These are phyloP conservation scores for Sebastes alutus DNA, from an alignment of 2,797 vertebrate species.

Conservation along the genomic window DNA sequence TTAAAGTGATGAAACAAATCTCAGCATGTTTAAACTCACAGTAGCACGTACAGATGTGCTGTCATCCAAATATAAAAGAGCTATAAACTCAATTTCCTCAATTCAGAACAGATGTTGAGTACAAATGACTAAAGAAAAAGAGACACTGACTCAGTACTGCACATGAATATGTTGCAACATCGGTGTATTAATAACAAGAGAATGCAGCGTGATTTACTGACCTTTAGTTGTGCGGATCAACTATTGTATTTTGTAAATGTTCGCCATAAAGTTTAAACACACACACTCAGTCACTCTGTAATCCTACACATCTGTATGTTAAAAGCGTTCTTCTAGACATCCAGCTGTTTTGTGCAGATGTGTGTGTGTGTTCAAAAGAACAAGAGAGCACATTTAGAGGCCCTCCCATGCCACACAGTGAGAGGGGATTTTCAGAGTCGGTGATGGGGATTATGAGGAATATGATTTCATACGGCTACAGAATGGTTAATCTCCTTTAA, in stretches of 20 bases:
- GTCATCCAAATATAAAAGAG: not conserved
- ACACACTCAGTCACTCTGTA: not conserved
- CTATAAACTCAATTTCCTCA: not conserved
- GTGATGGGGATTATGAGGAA: constrained; percentile 69
- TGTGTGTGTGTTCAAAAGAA: constrained; percentile 22
- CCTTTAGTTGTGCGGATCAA: not conserved
- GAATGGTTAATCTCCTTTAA: constrained; percentile 72
- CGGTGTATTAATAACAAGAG: not conserved
- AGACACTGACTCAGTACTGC: not conserved
- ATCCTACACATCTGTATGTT: constrained; percentile 17
- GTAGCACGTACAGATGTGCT: not conserved
- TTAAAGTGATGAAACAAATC: not conserved
- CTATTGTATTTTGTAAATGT: not conserved
- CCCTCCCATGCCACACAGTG: constrained; percentile 49
- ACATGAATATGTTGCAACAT: not conserved
- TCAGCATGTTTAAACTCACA: not conserved
- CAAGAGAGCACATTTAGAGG: constrained; percentile 23
- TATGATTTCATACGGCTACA: constrained; percentile 65
- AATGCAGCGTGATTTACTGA: not conserved
- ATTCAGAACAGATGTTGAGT: not conserved
- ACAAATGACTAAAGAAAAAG: not conserved
- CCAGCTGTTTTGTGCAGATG: constrained; percentile 25
- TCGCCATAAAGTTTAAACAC: not conserved
- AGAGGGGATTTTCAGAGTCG: constrained; percentile 62
- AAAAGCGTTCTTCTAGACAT: not conserved